phyloP scores from a whole-genome alignment of 1,140 invertebrate genomes.

The Xylocopa sonorina region DNA sequence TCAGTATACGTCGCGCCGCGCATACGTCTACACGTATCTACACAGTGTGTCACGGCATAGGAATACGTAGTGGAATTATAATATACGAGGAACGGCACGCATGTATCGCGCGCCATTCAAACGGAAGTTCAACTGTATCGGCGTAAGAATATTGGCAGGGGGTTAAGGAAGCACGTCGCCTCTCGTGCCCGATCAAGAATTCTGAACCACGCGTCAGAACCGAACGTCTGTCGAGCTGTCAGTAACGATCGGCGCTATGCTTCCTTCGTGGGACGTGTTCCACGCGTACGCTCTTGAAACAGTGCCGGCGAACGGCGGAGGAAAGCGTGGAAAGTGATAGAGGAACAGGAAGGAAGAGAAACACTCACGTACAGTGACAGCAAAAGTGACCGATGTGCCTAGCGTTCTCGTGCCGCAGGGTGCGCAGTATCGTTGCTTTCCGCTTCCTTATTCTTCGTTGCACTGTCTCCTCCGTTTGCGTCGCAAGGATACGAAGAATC shows the following conservation, averaged over 20 bases:
- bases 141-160: conserved; percentile 10
- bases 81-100: neutral
- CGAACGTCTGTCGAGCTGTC: conserved; percentile 38
- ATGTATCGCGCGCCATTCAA: neutral
- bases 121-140: conserved; percentile 40
- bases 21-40: too few species aligned
- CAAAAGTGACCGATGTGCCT: conserved; percentile 1
- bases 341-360: neutral
- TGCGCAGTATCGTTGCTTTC: conserved; percentile 7
- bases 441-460: neutral
- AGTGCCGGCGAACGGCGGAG: neutral
- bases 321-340: neutral
- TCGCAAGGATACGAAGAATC: conserved; percentile 5
- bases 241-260: conserved; percentile 34
- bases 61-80: neutral
- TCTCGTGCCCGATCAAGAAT: conserved; percentile 31
- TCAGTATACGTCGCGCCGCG: neutral
- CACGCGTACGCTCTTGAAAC: neutral
- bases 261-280: conserved; percentile 7
- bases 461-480: conserved; percentile 19
- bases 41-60: neutral
- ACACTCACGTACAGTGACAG: conserved; percentile 58
- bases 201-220: conserved; percentile 25
- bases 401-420: conserved; percentile 31
- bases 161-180: conserved; percentile 40